Conservation (phyloP, 2,888 invertebrate species). For the Drosophila formosana region DNA sequence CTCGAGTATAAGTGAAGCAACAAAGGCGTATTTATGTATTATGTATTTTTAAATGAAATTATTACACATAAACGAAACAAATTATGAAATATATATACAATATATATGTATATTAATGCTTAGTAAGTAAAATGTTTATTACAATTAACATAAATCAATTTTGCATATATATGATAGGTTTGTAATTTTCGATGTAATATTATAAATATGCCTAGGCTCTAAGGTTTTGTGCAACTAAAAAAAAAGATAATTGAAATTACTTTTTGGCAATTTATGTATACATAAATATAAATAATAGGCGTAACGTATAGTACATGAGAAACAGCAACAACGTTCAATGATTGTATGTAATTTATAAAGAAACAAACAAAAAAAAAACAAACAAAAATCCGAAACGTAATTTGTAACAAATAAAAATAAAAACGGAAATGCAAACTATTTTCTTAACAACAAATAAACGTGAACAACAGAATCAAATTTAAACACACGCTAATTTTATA, state of each 20-base stretch:
- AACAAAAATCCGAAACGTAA: constrained; percentile 19
- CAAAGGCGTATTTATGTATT: constrained; percentile 74
- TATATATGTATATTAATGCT: constrained; percentile 18
- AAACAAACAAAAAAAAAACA: constrained; percentile 18
- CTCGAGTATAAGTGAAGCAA: constrained; percentile 44
- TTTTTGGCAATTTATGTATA: constrained; percentile 64
- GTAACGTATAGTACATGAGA: constrained; percentile 39
- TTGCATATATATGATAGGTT: constrained; percentile 45
- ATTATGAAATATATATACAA: constrained; percentile 29
- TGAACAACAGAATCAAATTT: constrained; percentile 10
- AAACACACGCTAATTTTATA: background rate
- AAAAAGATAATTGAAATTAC: constrained; percentile 54
- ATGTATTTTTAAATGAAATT: constrained; percentile 76
- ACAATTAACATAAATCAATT: constrained; percentile 60
- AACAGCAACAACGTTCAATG: constrained; percentile 54
- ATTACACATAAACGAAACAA: constrained; percentile 47
- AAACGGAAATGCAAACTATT: constrained; percentile 62
- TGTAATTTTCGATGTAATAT: constrained; percentile 74
- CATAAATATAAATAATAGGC: constrained; percentile 16
- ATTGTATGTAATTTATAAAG: constrained; percentile 48
- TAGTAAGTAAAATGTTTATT: constrained; percentile 39
- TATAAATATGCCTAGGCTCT: constrained; percentile 39
- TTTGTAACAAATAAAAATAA: constrained; percentile 42
- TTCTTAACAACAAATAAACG: constrained; percentile 55
- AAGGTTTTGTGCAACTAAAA: constrained; percentile 59